Conservation (phyloP, 2,797 vertebrate genomes). For the Oryzias sinensis region DNA sequence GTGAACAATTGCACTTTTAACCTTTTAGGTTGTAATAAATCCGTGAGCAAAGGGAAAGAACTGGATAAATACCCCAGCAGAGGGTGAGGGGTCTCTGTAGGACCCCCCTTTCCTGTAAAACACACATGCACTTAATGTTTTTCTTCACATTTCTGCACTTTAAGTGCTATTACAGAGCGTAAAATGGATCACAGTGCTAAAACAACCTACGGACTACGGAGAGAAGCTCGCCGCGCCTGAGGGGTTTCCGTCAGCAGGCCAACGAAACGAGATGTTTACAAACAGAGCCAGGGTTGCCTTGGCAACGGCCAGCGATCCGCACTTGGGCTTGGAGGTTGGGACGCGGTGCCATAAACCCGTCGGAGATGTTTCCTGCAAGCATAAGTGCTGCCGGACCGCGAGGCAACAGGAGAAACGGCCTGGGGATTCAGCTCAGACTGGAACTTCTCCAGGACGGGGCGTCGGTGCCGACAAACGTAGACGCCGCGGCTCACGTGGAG, state of each 20-base stretch:
- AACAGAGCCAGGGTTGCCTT: no score
- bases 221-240: conserved; percentile 18
- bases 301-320: no score
- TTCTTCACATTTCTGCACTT: conserved; percentile 12
- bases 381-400: no score
- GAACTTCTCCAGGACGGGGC: conserved; percentile 64
- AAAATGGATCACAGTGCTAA: conserved; percentile 26
- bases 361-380: conserved; percentile 78
- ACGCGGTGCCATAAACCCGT: no score
- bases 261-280: conserved; percentile 52
- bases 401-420: conserved; percentile 81
- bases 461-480: no score
- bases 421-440: conserved; percentile 83
- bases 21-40: conserved; percentile 11
- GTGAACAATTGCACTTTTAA: neutral
- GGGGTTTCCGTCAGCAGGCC: conserved; percentile 13
- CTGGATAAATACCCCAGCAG: conserved; percentile 2
- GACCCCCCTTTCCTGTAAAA: conserved; percentile 13
- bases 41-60: conserved; percentile 11
- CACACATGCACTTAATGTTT: conserved; percentile 21
- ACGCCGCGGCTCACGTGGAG: conserved; percentile 43
- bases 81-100: conserved; percentile 1
- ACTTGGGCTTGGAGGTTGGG: conserved; percentile 67
- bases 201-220: conserved; percentile 13
- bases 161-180: conserved; percentile 13